Evolutionary conservation across 2,888 invertebrate genomes (phyloP), one percentile per base, ranked within the genome.

Genomic region (Tachina fera): DNA sequence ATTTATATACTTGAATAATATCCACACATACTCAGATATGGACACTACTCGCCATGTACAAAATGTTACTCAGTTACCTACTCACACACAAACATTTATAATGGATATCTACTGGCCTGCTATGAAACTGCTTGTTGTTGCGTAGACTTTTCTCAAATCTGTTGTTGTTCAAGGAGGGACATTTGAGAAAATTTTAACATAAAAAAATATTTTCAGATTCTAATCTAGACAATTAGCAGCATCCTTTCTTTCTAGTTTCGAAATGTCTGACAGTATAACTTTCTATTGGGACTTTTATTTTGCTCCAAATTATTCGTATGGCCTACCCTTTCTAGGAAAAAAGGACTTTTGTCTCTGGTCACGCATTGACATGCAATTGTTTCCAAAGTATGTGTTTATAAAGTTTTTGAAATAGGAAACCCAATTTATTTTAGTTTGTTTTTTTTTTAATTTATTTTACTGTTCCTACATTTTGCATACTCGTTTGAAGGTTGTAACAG

Each of bases 1-100:
- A 86, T 86, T 83, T 83, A 75, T 79, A 45, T 19, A 81, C 72
- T 75, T n/a, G 45, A 65, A 77, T 76, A 56, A 51, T 72, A 76
- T 31, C 41, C 49, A 74, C 63, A 63, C 14, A 74, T 72, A 45
- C n/a, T 47, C 45, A 47, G 9, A 51, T 43, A 45, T 14, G 19
- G 13, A 31, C 16, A 53, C 49, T 13, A 53, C 49, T 13, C 41
- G 19, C 58, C 11, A n/a, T 45, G 31, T 5, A 65, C 19, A 47
- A 19, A 72, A 51, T 51, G 14, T 13, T 13, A 53, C 41, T 41
- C 41, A 63, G 16, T 68, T 31, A 31, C 11, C 10, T 13, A 71
- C 49, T 19, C 9, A 51, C 22, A 39, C 41, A 65, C 9, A 47
- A 14, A 56, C 47, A 51, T 14, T 22, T 49, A 56, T 43, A 65